Conservation (phyloP, 2,113 vertebrate genomes). For the Panthera leo region DNA sequence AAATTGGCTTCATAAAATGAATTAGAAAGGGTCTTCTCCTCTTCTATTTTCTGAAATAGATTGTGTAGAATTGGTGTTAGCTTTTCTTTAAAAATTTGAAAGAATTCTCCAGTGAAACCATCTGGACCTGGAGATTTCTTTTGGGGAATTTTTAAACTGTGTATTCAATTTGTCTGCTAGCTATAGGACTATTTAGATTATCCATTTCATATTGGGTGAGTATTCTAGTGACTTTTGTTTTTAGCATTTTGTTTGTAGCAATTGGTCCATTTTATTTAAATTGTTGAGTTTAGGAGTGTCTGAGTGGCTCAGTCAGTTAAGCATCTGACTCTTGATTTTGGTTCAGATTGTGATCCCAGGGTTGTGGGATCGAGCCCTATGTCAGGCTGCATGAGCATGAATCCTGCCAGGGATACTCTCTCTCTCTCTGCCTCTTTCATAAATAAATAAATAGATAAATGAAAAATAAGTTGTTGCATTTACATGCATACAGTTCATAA, state of each 20-base stretch:
- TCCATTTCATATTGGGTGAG: neutral
- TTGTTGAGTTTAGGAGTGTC: neutral
- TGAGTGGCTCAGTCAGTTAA: too few species aligned
- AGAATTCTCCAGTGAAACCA: neutral
- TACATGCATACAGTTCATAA: neutral
- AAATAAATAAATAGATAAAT: too few species aligned
- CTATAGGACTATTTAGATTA: neutral
- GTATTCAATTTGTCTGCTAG: neutral
- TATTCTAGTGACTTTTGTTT: neutral
- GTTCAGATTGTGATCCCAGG: too few species aligned
- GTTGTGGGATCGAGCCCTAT: too few species aligned
- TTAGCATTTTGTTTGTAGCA: neutral
- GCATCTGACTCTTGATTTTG: too few species aligned
- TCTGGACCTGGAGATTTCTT: neutral
- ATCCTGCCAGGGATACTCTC: too few species aligned
- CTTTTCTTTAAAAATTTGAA: neutral
- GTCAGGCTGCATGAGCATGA: too few species aligned
- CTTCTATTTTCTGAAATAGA: neutral
- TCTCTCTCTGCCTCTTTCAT: too few species aligned
- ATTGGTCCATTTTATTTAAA: neutral
- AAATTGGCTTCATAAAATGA: slow-evolving; percentile 22
- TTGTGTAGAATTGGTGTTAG: neutral
- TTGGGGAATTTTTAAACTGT: neutral
- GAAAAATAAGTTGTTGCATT: too few species aligned
- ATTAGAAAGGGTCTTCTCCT: neutral